Base-by-base conservation (phyloP, 2,113 vertebrate species). In the Gallinago undulata region DNA sequence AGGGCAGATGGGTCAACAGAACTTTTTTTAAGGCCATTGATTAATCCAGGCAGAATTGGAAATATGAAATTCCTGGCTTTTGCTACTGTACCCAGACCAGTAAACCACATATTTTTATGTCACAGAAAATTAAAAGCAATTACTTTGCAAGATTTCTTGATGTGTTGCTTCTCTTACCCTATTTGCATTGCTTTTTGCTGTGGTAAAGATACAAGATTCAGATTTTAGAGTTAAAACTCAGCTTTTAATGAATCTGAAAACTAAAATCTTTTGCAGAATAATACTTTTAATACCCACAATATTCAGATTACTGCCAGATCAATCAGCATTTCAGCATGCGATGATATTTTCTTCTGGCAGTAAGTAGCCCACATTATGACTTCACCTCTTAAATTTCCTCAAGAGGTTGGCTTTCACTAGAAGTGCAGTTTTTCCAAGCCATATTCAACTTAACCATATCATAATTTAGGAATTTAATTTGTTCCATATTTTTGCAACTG, bases 361-460 rank as follows among this genome's bases (percentile, higher is more conserved):
- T 67, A 80, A 92, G 86, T 76, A 79, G n/a, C 64, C 83, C 70
- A 64, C 75, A 77, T 56, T 78, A 91, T 96, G 93, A 96, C 85
- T 93, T 95, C 87, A 96, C 56, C 78, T 94, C 87, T 92, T 93
- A 91, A 95, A 94, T 86, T 90, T 94, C 87, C 66, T 93, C 91
- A 95, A 50, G 68, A 92, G 74, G 55, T 43, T 92, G 73, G 35
- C 88, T 97, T 96, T 96, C 75, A 93, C 72, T 76, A 57, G 84
- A 93, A 92, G 22, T 59, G 75, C 64, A 63, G 24, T 82, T 96
- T 96, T 95, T 93, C 93, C 66, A 84, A 92, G 76, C 85, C 90
- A 41, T 87, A 73, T 86, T 94, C 84, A 87, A 85, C 89, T 48
- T 87, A 92, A 90, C 73, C 2, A 4, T 89, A 89, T 90, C 70